Evolutionary conservation across 2,113 vertebrate genomes (phyloP).

Genomic region (Bubo bubo): DNA sequence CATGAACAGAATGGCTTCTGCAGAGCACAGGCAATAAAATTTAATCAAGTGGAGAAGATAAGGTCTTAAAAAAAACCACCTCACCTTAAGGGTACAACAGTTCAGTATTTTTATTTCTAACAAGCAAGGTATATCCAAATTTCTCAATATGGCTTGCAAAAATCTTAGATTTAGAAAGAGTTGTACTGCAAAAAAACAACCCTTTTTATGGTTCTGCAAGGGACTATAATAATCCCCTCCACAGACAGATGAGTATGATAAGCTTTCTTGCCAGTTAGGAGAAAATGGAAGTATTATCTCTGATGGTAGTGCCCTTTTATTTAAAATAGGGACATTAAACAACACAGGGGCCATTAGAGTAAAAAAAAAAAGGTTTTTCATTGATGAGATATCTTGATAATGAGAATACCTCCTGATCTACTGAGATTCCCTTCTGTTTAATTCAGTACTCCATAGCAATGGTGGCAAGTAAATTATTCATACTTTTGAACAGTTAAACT

Average conservation of each 20-base stretch:
- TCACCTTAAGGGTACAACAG: background rate
- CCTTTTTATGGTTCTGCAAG: background rate
- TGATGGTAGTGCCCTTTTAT: background rate
- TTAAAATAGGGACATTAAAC: background rate
- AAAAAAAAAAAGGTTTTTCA: background rate
- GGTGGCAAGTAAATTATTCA: background rate
- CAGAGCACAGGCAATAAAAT: background rate
- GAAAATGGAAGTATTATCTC: background rate
- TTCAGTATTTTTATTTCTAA: background rate
- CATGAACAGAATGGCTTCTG: background rate
- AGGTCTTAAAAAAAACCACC: background rate
- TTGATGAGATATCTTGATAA: background rate
- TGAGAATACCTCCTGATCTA: background rate
- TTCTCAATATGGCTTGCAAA: background rate
- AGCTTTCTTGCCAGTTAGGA: background rate
- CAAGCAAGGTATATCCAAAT: background rate
- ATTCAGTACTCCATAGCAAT: background rate
- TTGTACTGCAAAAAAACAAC: fast-evolving
- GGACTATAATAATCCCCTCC: background rate
- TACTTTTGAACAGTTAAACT: background rate
- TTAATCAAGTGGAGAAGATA: background rate
- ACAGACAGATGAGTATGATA: background rate
- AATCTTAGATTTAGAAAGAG: background rate
- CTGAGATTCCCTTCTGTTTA: background rate
- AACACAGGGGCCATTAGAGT: background rate